Conservation (phyloP, 2,113 vertebrate genomes). For the Aplodontia rufa region DNA sequence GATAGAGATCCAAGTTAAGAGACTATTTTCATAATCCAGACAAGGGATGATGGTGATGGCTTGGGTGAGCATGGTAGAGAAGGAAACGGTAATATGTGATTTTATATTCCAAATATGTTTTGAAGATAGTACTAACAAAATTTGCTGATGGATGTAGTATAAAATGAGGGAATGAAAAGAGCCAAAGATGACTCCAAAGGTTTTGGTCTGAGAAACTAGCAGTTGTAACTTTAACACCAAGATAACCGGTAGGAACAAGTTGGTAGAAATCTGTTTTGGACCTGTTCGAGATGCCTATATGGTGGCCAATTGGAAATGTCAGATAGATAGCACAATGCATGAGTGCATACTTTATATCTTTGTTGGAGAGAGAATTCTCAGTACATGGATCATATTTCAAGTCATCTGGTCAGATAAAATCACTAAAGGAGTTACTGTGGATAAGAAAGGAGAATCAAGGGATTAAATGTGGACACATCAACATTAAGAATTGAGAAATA, state of each 20-base stretch:
- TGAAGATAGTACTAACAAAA: background rate
- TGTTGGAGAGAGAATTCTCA: background rate
- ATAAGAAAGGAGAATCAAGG: background rate
- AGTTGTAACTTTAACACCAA: background rate
- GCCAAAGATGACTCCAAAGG: background rate
- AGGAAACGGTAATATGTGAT: background rate
- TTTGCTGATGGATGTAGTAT: background rate
- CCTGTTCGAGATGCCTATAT: background rate
- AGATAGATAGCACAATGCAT: background rate
- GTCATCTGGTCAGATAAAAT: background rate
- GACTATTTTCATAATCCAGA: background rate
- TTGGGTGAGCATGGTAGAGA: background rate
- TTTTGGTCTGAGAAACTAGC: background rate
- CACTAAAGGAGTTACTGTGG: background rate
- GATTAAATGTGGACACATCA: background rate
- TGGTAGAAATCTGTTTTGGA: background rate
- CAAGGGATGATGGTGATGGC: background rate
- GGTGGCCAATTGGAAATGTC: background rate
- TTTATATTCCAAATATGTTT: background rate
- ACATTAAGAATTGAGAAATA: background rate
- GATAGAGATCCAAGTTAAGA: background rate
- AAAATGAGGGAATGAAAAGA: background rate
- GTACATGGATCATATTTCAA: background rate
- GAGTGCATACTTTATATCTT: background rate
- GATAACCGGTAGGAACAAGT: background rate